These are phyloP conservation scores for Ormyrus labotus DNA, from an alignment of 2,888 invertebrate genomes.

Conservation along the genomic window DNA sequence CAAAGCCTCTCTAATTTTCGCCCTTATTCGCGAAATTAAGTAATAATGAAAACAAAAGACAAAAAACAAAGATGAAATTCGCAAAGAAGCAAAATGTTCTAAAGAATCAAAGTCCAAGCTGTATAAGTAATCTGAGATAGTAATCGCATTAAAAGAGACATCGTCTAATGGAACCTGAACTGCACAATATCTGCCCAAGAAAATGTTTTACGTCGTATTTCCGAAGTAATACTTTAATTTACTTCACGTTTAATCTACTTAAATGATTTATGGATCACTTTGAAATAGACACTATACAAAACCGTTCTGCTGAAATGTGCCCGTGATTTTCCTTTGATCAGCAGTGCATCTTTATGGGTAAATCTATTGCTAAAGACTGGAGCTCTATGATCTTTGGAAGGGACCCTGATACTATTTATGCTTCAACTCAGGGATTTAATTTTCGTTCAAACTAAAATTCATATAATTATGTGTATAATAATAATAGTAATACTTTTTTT, in stretches of 20 bases:
- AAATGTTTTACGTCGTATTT: conserved; percentile 46
- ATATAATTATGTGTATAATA: not conserved
- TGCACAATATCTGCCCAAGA: conserved; percentile 27
- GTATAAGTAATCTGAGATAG: conserved; percentile 13
- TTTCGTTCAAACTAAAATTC: too few relatives aligned
- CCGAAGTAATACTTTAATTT: conserved; percentile 60
- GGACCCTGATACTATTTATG: conserved; percentile 16
- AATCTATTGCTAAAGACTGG: not conserved
- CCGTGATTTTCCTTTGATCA: conserved; percentile 51
- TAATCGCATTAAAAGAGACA: conserved; percentile 49
- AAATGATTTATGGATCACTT: conserved; percentile 61
- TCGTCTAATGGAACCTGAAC: conserved; percentile 43
- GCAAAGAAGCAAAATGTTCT: conserved; percentile 11
- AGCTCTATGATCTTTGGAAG: conserved; percentile 23
- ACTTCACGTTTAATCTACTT: conserved; percentile 64
- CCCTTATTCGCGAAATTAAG: not conserved
- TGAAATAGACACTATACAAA: conserved; percentile 16
- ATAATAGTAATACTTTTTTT: not conserved
- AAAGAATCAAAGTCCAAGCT: conserved; percentile 28
- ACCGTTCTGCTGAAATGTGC: conserved; percentile 2
- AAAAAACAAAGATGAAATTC: too few relatives aligned
- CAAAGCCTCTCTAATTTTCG: too few relatives aligned
- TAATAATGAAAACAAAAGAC: conserved; percentile 14
- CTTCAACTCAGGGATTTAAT: too few relatives aligned
- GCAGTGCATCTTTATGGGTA: conserved; percentile 32